Percentiles rank a stretch among this genome's conserved stretches.
These are phyloP conservation scores for Arion vulgaris DNA, from an alignment of 1,140 invertebrate genomes.

Conservation along the genomic window DNA sequence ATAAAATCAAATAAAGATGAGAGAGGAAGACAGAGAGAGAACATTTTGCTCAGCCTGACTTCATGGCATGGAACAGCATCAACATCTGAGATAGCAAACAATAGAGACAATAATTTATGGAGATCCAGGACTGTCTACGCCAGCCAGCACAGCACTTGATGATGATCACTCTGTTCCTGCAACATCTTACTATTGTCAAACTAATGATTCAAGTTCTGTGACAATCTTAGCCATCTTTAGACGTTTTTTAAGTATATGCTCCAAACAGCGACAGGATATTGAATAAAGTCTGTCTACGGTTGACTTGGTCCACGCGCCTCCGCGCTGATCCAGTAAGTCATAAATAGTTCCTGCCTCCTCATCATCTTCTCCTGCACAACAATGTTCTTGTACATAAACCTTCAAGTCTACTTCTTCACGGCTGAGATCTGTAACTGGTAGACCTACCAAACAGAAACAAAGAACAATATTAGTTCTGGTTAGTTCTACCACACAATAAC, in stretches of 20 bases:
- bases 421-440: conserved; percentile 43
- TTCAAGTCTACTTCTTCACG: conserved; percentile 57
- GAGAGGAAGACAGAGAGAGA: too few species aligned
- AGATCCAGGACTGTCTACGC: too few species aligned
- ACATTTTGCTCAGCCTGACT: too few species aligned
- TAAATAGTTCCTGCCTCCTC: neutral
- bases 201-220: conserved; percentile 41
- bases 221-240: conserved; percentile 52
- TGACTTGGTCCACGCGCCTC: conserved; percentile 46
- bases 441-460: neutral
- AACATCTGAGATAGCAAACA: too few species aligned
- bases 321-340: conserved; percentile 15
- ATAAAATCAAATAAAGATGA: too few species aligned
- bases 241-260: conserved; percentile 47
- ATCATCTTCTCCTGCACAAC: conserved; percentile 45
- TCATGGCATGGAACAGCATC: too few species aligned
- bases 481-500: too few species aligned
- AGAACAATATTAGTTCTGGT: too few species aligned
- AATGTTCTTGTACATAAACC: conserved; percentile 50
- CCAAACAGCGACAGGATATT: conserved; percentile 49
- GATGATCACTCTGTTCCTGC: too few species aligned
- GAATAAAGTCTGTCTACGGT: conserved; percentile 45
- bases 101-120: too few species aligned
- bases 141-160: too few species aligned
- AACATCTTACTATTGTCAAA: too few species aligned